Evolutionary conservation across 2,113 vertebrate species (phyloP), one percentile per base, ranked within the genome.

Genomic region (Bathybates hornii): DNA sequence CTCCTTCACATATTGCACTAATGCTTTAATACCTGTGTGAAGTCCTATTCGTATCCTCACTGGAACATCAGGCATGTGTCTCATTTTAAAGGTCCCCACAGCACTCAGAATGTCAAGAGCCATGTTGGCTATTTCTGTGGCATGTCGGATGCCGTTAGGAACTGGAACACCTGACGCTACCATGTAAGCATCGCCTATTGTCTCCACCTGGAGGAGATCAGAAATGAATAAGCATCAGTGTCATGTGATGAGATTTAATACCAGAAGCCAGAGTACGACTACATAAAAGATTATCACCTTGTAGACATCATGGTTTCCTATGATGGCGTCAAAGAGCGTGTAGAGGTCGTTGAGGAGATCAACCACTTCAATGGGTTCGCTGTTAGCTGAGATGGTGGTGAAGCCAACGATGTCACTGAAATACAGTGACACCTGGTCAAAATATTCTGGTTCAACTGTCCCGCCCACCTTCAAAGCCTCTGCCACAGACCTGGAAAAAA

Each of bases 351-450:
- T 97, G 80, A 97, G 96, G n/a, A 97, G 95, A 94, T 97, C 95
- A 5, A 97, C 97, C 92, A 97, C 97, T 76, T 97, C 96, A 8
- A 97, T 97, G 52, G 97, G 97, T 45, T 97, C 96, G 1, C 97
- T 97, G 92, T 96, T 94, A 83, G 97, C 97, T 5, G 97, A 97
- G 94, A 97, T 97, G 82, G 96, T 96, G 54, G 97, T 97, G 88
- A 97, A 97, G 80, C 97, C 97, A 19, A 97, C 97, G 2, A 97
- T 96, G 93, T 97, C 97, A 57, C 97, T 97, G 93, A 97, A 97
- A 90, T 97, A 97, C 8, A 97, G 89, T 1, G 97, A 94, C 68
- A 97, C 97, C 6, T 89, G 93, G 81, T 97, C 96, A 68, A 97
- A 97, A 85, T 96, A 34, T 89, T 97, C 97, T 0, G 97, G 97